phyloP scores from a whole-genome alignment of 2,888 invertebrate genomes.

The Notodonta dromedarius region DNA sequence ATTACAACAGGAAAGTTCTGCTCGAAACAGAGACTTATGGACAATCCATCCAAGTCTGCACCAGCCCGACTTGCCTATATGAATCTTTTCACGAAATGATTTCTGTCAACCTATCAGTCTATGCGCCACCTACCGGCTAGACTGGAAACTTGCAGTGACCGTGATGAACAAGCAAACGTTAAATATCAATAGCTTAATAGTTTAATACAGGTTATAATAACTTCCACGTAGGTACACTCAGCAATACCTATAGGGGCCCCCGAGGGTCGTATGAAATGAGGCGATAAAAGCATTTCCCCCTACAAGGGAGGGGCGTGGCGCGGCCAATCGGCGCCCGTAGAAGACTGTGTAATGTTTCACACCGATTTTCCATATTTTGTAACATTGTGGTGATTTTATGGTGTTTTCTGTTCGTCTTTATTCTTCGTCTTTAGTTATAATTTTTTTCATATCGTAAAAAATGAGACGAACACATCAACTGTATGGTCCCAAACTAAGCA shows the following conservation, averaged over 20 bases:
- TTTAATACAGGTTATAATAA: neutral
- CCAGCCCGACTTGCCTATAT: too few species aligned
- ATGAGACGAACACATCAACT: too few species aligned
- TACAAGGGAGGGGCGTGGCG: slow-evolving; percentile 14
- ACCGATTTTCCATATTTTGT: neutral
- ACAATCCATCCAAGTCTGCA: too few species aligned
- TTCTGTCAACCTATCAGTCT: too few species aligned
- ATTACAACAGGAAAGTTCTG: too few species aligned
- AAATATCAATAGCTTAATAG: too few species aligned
- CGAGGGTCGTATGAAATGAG: slow-evolving; percentile 14
- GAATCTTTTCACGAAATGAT: too few species aligned
- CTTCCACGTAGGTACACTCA: neutral
- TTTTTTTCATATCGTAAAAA: too few species aligned
- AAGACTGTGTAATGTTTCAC: slow-evolving; percentile 6
- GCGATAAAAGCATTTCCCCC: slow-evolving; percentile 12
- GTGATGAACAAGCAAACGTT: too few species aligned
- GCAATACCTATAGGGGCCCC: slow-evolving; percentile 16
- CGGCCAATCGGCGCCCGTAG: slow-evolving; percentile 10
- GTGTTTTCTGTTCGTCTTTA: neutral
- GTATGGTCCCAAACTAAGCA: too few species aligned
- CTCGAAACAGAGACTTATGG: too few species aligned
- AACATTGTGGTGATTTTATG: slow-evolving; percentile 15
- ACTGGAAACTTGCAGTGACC: neutral
- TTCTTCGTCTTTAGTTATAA: neutral
- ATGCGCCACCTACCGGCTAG: too few species aligned